Percentiles rank a stretch among this genome's conserved stretches.
Conservation (phyloP, 2,888 invertebrate genomes). For the Plebejus argus region DNA sequence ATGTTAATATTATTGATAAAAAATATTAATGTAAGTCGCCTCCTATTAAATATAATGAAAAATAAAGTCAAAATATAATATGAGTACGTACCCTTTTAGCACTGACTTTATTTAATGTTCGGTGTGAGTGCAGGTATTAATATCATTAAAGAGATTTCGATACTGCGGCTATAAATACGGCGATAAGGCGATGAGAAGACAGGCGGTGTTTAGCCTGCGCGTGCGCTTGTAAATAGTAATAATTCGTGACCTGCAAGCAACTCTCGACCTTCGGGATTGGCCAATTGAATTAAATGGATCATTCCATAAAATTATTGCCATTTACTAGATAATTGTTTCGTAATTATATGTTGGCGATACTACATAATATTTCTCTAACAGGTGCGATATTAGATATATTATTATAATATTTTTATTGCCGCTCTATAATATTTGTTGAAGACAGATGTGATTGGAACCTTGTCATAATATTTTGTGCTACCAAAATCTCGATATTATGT, state of each 20-base stretch:
- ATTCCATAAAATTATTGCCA: constrained; percentile 12
- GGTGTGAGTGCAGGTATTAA: background rate
- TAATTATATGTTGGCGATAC: background rate
- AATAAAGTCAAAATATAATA: background rate
- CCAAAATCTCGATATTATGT: background rate
- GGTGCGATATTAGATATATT: background rate
- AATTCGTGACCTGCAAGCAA: constrained; percentile 56
- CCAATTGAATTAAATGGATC: constrained; percentile 7
- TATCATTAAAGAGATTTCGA: constrained; percentile 27
- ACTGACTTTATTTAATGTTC: background rate
- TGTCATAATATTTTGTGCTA: background rate
- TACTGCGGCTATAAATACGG: constrained; percentile 44
- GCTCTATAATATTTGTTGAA: background rate
- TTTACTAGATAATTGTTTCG: constrained; percentile 17
- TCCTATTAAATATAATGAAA: too few relatives aligned
- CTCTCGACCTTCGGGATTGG: constrained; percentile 53
- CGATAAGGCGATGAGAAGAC: constrained; percentile 47
- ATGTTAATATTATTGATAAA: too few relatives aligned
- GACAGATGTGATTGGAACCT: background rate
- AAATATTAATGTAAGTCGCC: too few relatives aligned
- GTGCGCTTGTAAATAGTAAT: constrained; percentile 40
- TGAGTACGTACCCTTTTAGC: background rate
- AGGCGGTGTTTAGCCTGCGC: constrained; percentile 51
- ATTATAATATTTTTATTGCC: background rate
- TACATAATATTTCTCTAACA: background rate